Evolutionary conservation across 2,113 vertebrate species (phyloP).

Genomic region (Aphyosemion australe): DNA sequence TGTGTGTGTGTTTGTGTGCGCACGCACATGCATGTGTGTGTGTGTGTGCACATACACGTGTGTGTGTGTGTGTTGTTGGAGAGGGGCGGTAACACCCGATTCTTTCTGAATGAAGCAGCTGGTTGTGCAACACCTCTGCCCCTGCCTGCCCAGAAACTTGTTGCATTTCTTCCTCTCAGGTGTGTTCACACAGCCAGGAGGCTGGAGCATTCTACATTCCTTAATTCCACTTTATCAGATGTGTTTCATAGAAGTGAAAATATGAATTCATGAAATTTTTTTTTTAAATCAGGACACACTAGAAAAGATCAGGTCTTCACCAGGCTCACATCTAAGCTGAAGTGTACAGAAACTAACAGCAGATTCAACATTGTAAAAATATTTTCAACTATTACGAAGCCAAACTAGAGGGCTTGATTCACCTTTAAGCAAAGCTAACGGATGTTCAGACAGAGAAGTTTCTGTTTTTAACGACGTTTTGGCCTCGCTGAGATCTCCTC

Average conservation of each 20-base stretch:
- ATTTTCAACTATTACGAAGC: no score
- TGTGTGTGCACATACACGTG: neutral
- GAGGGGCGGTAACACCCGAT: neutral
- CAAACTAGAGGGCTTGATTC: no score
- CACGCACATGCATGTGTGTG: no score
- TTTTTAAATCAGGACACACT: no score
- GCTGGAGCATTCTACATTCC: neutral
- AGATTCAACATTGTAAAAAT: no score
- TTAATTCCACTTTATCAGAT: neutral
- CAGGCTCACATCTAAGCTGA: no score
- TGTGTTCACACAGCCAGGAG: conserved; percentile 12
- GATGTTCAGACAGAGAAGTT: no score
- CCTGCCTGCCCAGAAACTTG: neutral
- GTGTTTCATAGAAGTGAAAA: neutral
- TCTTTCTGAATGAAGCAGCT: conserved; percentile 11
- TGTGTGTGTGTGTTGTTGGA: neutral
- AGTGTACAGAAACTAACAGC: no score
- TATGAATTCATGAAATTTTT: neutral
- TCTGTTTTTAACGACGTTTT: no score
- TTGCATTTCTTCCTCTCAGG: conserved; percentile 1
- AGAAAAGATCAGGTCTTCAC: no score
- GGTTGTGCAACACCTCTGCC: conserved; percentile 12
- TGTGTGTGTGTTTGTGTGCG: neutral
- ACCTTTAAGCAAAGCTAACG: no score
- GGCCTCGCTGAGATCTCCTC: no score